A percentile compares a stretch with the other conserved stretches of the same genome.
Evolutionary conservation across 2,888 invertebrate species (phyloP).

Genomic region (Acanthosepion esculentum): DNA sequence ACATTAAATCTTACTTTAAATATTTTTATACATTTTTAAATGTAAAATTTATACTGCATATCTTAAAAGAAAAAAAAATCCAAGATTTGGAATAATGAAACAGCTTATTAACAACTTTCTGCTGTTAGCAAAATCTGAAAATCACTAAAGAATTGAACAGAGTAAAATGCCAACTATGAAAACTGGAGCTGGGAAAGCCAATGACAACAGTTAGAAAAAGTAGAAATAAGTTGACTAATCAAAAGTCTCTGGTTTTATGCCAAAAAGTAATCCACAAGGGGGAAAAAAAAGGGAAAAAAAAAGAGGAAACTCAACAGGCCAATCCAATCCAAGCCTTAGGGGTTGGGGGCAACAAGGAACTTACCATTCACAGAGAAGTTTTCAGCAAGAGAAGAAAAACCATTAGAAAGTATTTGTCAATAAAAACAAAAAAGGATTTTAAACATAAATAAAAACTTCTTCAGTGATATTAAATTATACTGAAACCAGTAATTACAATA

Average conservation of each 20-base stretch:
- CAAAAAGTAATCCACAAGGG: background rate
- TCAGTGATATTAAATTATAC: no score
- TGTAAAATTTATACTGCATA: no score
- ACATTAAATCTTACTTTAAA: no score
- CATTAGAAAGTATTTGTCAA: background rate
- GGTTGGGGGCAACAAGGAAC: background rate
- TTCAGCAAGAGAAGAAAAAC: background rate
- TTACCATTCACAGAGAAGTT: background rate
- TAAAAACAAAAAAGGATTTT: no score
- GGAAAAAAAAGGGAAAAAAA: no score
- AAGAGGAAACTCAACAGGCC: background rate
- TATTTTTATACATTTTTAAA: no score
- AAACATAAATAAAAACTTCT: no score
- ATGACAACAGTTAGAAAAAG: background rate
- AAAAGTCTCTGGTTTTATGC: slow-evolving; percentile 5
- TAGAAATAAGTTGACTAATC: background rate
- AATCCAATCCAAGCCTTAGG: background rate
- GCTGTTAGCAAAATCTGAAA: background rate
- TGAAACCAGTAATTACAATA: no score
- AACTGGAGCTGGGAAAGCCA: background rate
- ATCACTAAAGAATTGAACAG: background rate
- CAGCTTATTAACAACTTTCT: background rate
- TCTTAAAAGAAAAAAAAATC: background rate
- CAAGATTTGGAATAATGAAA: background rate
- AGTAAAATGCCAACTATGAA: background rate